Evolutionary conservation across 2,797 vertebrate species (phyloP).

Genomic region (Gobionotothen gibberifrons): DNA sequence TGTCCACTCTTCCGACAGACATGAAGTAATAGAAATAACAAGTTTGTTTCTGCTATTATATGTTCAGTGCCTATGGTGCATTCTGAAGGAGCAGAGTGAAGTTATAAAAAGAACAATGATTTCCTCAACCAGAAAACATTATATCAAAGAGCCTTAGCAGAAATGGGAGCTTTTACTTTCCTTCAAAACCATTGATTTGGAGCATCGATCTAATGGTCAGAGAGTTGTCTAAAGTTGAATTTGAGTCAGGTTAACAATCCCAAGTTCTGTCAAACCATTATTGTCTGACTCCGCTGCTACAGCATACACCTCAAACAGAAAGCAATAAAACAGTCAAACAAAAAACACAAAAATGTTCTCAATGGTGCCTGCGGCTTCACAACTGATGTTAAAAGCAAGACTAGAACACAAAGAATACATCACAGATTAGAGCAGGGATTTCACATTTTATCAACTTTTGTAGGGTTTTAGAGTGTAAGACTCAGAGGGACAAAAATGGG

Average conservation of each 20-base stretch:
- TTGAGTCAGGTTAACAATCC: slow-evolving; percentile 10
- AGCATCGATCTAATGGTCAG: neutral
- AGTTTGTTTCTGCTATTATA: neutral
- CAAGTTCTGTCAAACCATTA: neutral
- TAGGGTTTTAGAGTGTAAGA: neutral
- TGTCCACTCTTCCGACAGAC: neutral
- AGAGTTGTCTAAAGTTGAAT: slow-evolving; percentile 1
- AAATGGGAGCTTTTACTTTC: neutral
- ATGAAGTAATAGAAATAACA: neutral
- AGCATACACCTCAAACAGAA: neutral
- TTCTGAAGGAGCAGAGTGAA: neutral
- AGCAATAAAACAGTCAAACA: neutral
- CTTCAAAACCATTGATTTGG: neutral
- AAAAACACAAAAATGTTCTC: neutral
- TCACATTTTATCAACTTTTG: neutral
- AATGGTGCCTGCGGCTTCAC: neutral
- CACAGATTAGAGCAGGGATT: neutral
- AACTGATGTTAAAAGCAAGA: neutral
- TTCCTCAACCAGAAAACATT: neutral
- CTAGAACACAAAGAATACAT: neutral
- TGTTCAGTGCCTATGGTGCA: neutral
- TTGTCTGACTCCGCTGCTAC: neutral
- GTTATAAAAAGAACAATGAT: neutral
- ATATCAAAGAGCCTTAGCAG: neutral
- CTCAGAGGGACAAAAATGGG: neutral